Percentiles rank a stretch among this genome's conserved stretches.
phyloP scores from a whole-genome alignment of 2,113 vertebrate species.

The Elanoides forficatus region DNA sequence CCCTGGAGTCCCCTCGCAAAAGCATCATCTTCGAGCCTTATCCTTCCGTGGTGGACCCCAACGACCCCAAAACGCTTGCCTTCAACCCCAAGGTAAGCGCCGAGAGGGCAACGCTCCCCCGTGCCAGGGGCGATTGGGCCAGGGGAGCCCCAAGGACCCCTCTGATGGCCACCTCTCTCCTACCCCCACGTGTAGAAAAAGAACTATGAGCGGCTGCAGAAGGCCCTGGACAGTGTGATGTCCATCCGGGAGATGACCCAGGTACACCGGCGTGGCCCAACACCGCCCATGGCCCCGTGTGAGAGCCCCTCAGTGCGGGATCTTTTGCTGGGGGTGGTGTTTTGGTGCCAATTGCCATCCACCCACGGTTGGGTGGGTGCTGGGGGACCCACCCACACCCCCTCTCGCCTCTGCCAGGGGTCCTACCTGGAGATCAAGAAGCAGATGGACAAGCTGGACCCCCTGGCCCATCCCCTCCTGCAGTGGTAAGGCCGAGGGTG shows the following conservation, averaged over 20 bases:
- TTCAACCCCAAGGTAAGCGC: constrained; percentile 93
- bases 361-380: not conserved
- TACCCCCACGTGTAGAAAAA: constrained; percentile 83
- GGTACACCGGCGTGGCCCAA: constrained; percentile 58
- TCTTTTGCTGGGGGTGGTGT: accelerated
- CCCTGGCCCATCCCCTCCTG: constrained; percentile 92
- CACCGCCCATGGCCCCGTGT: not conserved
- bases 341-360: not conserved
- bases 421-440: constrained; percentile 99
- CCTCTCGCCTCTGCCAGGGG: constrained; percentile 72
- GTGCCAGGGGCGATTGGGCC: accelerated
- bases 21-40: constrained; percentile 99
- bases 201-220: constrained; percentile 98
- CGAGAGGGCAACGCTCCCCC: accelerated
- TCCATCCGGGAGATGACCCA: constrained; percentile 99
- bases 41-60: constrained; percentile 97
- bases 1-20: constrained; percentile 95
- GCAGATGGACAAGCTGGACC: constrained; percentile 98
- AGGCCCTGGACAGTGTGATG: constrained; percentile 98
- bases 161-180: not conserved
- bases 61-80: constrained; percentile 96
- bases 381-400: not conserved
- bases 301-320: accelerated
- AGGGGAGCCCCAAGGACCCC: too few relatives aligned
- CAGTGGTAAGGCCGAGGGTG: constrained; percentile 82